Base-by-base conservation (phyloP, 2,888 invertebrate species). In the Temnothorax unifasciatus region DNA sequence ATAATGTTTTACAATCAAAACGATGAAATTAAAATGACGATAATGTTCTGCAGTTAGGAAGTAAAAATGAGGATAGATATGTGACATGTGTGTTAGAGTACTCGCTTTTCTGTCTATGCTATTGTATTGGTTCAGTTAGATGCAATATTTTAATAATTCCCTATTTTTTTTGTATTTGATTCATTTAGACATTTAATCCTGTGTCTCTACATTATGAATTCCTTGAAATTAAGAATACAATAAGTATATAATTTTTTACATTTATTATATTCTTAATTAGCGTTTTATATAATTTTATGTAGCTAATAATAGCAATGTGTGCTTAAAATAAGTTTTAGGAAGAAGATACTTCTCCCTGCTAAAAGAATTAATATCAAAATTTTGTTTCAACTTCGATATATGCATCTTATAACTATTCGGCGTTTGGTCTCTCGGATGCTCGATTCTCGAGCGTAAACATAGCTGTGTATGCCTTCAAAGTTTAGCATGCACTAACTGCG, bases 401-500 rank as follows among this genome's bases (percentile, higher is more conserved):
- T 59, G 38, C 47, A 59, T 61, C 73, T 34, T 59, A 61, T 64
- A 61, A 73, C 47, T 79, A 41, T 81, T 81, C 73, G 59, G 25
- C 73, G 38, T 81, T 71, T 25, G 38, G 79, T 73, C 73, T 81
- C 79, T 81, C 47, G 59, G 59, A 57, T 73, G 73, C 73, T 81
- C 79, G 73, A 61, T 81, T 81, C 79, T 64, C 73, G 79, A 59
- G 47, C 57, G 79, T 81, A 81, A 81, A 81, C 79, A 79, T 79
- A 81, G 59, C 73, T 69, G 41, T 81, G 71, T 79, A 47, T 59
- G 73, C 50, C 50, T 59, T 59, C 79, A 61, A 81, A 81, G 79
- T 81, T 81, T 81, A 81, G 79, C 73, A 81, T 81, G 47, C 73
- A 81, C 79, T 81, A 81, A 81, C 79, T 81, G 73, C 73, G 79